These are phyloP conservation scores for Teinopalpus imperialis DNA, from an alignment of 2,888 invertebrate species.

Conservation along the genomic window DNA sequence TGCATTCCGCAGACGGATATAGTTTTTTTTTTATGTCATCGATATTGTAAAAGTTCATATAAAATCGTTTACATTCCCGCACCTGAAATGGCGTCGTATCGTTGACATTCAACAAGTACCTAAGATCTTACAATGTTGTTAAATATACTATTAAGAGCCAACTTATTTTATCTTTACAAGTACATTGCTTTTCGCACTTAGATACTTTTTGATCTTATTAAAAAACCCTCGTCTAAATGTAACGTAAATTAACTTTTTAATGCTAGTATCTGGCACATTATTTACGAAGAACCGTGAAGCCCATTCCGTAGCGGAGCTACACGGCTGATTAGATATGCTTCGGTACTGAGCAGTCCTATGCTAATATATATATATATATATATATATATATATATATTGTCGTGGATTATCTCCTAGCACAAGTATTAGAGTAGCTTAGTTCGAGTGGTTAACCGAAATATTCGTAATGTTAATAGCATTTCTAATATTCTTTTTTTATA, in stretches of 20 bases:
- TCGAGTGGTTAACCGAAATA: too few relatives aligned
- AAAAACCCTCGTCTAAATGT: not conserved
- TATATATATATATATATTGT: too few relatives aligned
- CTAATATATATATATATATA: too few relatives aligned
- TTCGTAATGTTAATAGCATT: too few relatives aligned
- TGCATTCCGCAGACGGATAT: constrained; percentile 20
- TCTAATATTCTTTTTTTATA: too few relatives aligned
- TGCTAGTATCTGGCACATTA: too few relatives aligned
- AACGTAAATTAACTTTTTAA: not conserved
- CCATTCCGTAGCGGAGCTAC: too few relatives aligned
- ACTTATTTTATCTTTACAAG: constrained; percentile 14
- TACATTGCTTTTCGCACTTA: constrained; percentile 11
- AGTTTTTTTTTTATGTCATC: constrained; percentile 43
- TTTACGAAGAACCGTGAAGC: too few relatives aligned
- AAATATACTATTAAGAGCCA: constrained; percentile 19
- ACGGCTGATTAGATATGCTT: too few relatives aligned
- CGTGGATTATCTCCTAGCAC: too few relatives aligned
- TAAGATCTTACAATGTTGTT: constrained; percentile 22
- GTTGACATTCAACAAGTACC: constrained; percentile 20
- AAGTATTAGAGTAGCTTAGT: too few relatives aligned
- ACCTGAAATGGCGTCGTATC: constrained; percentile 17
- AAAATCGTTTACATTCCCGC: constrained; percentile 30
- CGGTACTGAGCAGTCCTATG: too few relatives aligned
- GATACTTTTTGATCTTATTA: constrained; percentile 1
- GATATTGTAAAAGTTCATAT: constrained; percentile 39